Evolutionary conservation across 2,113 vertebrate species (phyloP), one percentile per base, ranked within the genome.

Genomic region (Pipa parva): DNA sequence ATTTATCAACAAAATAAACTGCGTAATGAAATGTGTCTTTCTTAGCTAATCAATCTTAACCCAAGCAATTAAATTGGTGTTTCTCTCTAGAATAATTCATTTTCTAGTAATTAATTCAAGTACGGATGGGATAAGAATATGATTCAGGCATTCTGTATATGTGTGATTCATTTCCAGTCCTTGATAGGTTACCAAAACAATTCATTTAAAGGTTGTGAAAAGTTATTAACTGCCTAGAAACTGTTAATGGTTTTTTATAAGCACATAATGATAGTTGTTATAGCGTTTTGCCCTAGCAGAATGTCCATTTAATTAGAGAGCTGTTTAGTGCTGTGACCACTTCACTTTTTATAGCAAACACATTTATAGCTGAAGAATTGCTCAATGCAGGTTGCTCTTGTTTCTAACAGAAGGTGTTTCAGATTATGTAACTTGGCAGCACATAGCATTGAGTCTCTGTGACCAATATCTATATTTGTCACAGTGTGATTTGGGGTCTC

Each of bases 1-100:
- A 37, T 67, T 67, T 50, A 67, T 59, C 64, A 49, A 59, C 54
- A 42, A 60, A 49, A 57, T 69, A 69, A 69, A 60, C 20, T 60
- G 48, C 31, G 52, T 69, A 59, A 37, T 60, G 60, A 69, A 21
- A 59, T 25, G 42, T 60, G 65, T 52, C 59, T 52, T 28, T 60
- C 25, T 59, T 52, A n/a, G 33, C 48, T 69, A 60, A 69, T 67
- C 54, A 59, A 29, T 42, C 65, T 59, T 22, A 52, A 37, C 11
- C 29, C 42, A 26, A 9, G 18, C 48, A 51, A 50, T 69, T 37
- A 59, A 60, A 60, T 51, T 60, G 56, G 28, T 69, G 57, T 50
- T 42, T 52, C 18, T 39, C 42, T 60, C 4, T 18, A 60, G 57
- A 51, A 60, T 51, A 51, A 60, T 69, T 36, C 26, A 50, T 9